Evolutionary conservation across 2,113 vertebrate species (phyloP).

Genomic region (Alosa alosa): DNA sequence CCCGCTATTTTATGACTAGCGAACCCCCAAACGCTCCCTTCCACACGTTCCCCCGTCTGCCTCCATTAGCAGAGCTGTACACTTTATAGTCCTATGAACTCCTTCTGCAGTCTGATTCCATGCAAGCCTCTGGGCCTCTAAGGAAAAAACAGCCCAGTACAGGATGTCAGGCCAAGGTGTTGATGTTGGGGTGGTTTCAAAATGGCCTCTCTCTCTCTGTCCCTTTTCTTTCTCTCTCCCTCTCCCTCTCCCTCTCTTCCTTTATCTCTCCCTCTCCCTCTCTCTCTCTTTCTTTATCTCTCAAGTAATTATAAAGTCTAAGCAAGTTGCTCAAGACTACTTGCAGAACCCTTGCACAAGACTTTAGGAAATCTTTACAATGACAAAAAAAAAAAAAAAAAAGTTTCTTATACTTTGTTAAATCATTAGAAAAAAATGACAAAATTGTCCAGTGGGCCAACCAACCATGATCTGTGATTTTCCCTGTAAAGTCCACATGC

Average conservation of each 20-base stretch:
- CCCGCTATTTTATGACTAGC: no score
- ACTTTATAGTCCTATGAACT: no score
- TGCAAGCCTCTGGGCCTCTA: background rate
- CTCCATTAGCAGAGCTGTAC: no score
- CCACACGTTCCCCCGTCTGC: no score
- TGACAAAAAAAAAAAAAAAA: no score
- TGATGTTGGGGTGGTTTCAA: background rate
- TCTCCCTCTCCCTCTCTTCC: no score
- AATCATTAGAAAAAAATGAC: no score
- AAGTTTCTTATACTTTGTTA: background rate
- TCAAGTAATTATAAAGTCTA: background rate
- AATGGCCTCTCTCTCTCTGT: background rate
- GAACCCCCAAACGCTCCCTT: no score
- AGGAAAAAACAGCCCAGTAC: background rate
- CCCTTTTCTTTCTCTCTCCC: no score
- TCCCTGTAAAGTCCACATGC: background rate
- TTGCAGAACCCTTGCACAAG: background rate
- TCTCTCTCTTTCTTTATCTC: background rate
- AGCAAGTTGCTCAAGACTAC: background rate
- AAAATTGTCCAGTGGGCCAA: background rate
- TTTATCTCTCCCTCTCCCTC: no score
- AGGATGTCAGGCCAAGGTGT: background rate
- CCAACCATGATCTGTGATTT: background rate
- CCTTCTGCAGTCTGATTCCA: background rate
- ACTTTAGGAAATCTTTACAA: background rate